Conservation (phyloP, 92 coral and sea anemone species). For the Muricea muricata region DNA sequence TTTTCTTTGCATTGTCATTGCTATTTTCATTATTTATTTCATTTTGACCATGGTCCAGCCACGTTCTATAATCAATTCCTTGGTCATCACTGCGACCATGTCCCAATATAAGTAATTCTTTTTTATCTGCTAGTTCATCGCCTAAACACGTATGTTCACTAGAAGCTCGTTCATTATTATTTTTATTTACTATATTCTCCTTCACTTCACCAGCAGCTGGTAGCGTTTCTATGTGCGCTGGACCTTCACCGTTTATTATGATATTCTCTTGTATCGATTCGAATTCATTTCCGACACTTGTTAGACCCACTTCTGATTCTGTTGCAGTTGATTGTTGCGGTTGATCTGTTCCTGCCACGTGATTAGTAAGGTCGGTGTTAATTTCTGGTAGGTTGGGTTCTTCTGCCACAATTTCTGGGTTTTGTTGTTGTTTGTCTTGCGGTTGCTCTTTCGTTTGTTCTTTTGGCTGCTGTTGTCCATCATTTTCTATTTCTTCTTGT, state of each 20-base stretch:
- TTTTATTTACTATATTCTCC: neutral
- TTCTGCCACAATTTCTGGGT: too few relatives aligned
- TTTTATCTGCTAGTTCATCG: neutral
- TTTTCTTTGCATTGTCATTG: neutral
- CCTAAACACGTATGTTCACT: neutral
- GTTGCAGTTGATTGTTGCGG: neutral
- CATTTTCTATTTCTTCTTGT: neutral
- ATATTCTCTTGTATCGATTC: neutral
- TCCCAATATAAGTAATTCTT: neutral
- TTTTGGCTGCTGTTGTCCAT: neutral
- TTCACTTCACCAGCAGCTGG: neutral
- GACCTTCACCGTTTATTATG: neutral
- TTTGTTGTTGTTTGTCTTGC: neutral
- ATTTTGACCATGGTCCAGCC: constrained; percentile 24
- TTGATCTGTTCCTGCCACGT: neutral
- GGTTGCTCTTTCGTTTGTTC: neutral
- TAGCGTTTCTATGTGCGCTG: neutral
- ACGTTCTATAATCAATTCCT: neutral
- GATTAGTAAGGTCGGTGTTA: too few relatives aligned
- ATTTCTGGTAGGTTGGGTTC: too few relatives aligned
- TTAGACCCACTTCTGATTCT: neutral
- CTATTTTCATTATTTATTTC: neutral
- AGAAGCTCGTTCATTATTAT: neutral
- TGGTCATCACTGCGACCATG: constrained; percentile 24
- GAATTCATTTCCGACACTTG: neutral